Evolutionary conservation across 2,797 vertebrate species (phyloP).

Genomic region (Bucorvus abyssinicus): DNA sequence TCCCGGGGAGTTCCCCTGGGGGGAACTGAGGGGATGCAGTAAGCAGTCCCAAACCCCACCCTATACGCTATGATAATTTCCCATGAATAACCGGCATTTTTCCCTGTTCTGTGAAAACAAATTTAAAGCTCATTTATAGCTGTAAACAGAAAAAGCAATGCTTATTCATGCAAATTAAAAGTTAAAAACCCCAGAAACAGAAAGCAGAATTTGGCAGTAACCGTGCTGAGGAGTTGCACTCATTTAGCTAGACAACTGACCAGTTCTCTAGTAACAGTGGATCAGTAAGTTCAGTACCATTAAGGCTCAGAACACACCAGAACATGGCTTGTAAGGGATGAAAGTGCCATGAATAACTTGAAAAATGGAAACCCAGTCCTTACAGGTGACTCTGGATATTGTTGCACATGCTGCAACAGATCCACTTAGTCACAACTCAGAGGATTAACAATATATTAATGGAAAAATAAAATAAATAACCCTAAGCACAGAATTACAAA

Average conservation of each 20-base stretch:
- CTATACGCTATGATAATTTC: not conserved
- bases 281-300: not conserved
- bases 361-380: not conserved
- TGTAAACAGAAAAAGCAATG: not conserved
- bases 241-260: not conserved
- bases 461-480: not conserved
- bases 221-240: not conserved
- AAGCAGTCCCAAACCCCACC: not conserved
- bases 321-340: not conserved
- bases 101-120: not conserved
- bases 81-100: not conserved
- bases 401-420: not conserved
- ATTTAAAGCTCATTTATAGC: not conserved
- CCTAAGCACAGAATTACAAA: not conserved
- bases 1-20: not conserved
- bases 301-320: rapidly evolving
- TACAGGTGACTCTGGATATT: not conserved
- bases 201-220: not conserved
- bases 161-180: not conserved
- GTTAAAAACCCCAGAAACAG: not conserved
- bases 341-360: not conserved
- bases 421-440: not conserved
- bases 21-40: not conserved
- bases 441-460: not conserved
- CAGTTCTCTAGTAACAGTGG: not conserved